phyloP scores from a whole-genome alignment of 2,888 invertebrate species.

The Trichopria drosophilae region DNA sequence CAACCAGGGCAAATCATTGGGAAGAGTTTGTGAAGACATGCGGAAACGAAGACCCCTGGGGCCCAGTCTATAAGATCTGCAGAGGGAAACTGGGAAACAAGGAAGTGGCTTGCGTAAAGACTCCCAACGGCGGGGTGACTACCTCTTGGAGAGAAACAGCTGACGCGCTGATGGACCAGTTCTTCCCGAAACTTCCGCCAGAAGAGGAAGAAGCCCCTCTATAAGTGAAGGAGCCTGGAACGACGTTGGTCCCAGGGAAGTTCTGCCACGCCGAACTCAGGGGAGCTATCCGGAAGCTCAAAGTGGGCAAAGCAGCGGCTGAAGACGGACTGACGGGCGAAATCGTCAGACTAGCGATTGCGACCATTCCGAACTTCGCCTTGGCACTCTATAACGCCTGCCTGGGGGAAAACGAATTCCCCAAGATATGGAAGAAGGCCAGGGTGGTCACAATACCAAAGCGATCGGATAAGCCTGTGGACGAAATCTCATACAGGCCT shows the following conservation, averaged over 20 bases:
- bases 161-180: background rate
- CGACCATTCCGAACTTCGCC: background rate
- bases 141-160: conserved; percentile 2
- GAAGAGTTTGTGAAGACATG: background rate
- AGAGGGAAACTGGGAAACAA: background rate
- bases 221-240: background rate
- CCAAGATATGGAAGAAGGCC: background rate
- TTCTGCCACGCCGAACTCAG: conserved; percentile 1
- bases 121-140: background rate
- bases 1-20: conserved; percentile 13
- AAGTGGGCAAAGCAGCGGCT: background rate
- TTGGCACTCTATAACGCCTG: background rate
- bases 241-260: background rate
- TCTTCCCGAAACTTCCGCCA: background rate
- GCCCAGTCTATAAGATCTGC: background rate
- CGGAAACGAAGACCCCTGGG: background rate
- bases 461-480: background rate
- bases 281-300: background rate
- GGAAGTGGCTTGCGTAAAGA: background rate
- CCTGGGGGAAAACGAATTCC: conserved; percentile 6
- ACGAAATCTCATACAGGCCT: conserved; percentile 8
- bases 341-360: background rate
- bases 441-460: conserved; percentile 5
- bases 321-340: conserved; percentile 4
- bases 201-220: background rate